Base-by-base conservation (phyloP, 2,888 invertebrate species). In the Acrobeloides nanus region DNA sequence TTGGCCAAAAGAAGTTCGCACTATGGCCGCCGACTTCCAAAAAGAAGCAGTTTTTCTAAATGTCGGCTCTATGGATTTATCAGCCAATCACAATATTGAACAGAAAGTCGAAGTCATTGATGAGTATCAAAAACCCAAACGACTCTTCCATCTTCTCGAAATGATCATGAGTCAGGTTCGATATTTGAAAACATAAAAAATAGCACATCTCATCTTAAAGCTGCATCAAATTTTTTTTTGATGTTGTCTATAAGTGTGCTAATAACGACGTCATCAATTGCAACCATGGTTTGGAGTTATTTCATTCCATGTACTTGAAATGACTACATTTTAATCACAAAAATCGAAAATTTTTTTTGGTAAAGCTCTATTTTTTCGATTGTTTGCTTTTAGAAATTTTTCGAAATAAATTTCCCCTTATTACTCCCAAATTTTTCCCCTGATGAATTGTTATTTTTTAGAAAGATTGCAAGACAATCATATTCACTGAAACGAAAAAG, bases 401-500 rank as follows among this genome's bases (percentile, higher is more conserved):
- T n/a, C n/a, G n/a, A n/a, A n/a, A n/a, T n/a, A n/a, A n/a, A n/a
- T n/a, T n/a, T n/a, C n/a, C n/a, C n/a, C n/a, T n/a, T n/a, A n/a
- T n/a, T n/a, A n/a, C n/a, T n/a, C 10, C 8, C 31, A 10, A 10
- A 15, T 29, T 29, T 29, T 29, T 10, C 10, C 31, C n/a, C 31
- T 29, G 23, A 18, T 35, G 33, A 25, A 17, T 42, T 32, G 31
- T 10, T 42, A 2, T 3, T 23, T 55, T 61, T 53, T 41, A 70
- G 63, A 44, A 53, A 15, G 85, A 85, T 59, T 87, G 87, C 75
- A 95, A 95, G 59, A 89, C 88, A 3, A 87, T 95, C 61, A 86
- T 95, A 49, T 95, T 95, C 76, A 90, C 89, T n/a, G 92, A 93
- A 75, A 95, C 93, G 0, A 97, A 95, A 78, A 86, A 89, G 71